A percentile compares a stretch with the other conserved stretches of the same genome.
Evolutionary conservation across 2,888 invertebrate genomes (phyloP).

Genomic region (Tetheella fluctuosa): DNA sequence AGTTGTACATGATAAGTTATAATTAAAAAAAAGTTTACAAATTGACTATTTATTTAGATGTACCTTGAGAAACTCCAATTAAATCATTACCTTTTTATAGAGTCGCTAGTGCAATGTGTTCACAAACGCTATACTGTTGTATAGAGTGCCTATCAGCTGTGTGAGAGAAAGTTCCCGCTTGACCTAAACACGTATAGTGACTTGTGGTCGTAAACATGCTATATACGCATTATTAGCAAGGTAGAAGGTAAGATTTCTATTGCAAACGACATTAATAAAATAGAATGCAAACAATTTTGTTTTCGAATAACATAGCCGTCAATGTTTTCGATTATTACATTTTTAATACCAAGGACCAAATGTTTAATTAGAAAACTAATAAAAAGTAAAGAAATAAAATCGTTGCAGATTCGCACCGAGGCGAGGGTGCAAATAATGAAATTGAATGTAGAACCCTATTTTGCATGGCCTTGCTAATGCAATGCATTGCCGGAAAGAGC

Average conservation of each 20-base stretch:
- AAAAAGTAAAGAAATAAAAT: too few species aligned
- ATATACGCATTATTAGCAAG: constrained; percentile 10
- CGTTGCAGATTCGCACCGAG: too few species aligned
- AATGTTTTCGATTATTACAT: not conserved
- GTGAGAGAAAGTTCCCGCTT: constrained; percentile 30
- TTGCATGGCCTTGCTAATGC: too few species aligned
- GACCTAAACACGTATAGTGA: constrained; percentile 14
- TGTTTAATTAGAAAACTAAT: too few species aligned
- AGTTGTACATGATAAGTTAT: too few species aligned
- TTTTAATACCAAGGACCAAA: too few species aligned
- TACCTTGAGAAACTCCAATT: not conserved
- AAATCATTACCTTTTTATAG: not conserved
- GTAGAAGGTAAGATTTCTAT: constrained; percentile 8
- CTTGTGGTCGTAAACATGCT: constrained; percentile 5
- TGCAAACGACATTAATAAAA: constrained; percentile 1
- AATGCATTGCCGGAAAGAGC: too few species aligned
- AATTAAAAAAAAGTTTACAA: too few species aligned
- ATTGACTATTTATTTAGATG: too few species aligned
- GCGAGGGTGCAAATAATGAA: too few species aligned
- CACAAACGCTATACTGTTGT: constrained; percentile 1
- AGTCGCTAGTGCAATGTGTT: not conserved
- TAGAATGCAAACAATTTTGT: not conserved
- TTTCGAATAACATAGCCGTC: not conserved
- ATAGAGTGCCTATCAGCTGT: constrained; percentile 25
- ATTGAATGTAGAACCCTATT: too few species aligned